Conservation (phyloP, 2,113 vertebrate species). For the Nipponia nippon region DNA sequence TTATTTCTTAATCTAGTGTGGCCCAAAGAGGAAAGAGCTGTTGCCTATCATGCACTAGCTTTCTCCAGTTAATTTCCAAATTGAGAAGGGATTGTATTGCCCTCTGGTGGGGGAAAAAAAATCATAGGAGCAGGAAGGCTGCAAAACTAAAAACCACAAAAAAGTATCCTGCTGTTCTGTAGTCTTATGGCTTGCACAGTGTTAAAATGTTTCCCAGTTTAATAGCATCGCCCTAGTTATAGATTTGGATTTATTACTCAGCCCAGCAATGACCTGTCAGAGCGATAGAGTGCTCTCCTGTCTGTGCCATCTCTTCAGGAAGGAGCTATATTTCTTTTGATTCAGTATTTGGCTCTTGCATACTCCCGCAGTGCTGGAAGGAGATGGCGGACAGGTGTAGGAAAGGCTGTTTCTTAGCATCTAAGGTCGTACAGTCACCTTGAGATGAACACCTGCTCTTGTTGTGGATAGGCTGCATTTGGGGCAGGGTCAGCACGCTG, state of each 20-base stretch:
- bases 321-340: not conserved
- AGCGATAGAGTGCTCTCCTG: not conserved
- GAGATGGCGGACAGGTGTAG: not conserved
- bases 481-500: not conserved
- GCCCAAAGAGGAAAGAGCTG: not conserved
- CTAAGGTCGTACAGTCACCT: not conserved
- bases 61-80: not conserved
- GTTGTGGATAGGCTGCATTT: not conserved
- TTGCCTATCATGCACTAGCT: not conserved
- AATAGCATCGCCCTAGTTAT: not conserved
- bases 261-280: not conserved
- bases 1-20: conserved; percentile 15
- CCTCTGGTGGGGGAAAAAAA: conserved; percentile 61
- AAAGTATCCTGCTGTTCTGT: not conserved
- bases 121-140: not conserved
- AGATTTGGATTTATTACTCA: not conserved
- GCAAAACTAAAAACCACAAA: not conserved
- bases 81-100: conserved; percentile 40
- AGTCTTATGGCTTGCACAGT: not conserved
- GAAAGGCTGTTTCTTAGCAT: not conserved
- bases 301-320: not conserved
- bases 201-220: not conserved
- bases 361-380: not conserved
- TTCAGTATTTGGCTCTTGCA: not conserved
- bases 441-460: not conserved